Base-by-base conservation (phyloP, 2,113 vertebrate species). In the Phainopepla nitens region DNA sequence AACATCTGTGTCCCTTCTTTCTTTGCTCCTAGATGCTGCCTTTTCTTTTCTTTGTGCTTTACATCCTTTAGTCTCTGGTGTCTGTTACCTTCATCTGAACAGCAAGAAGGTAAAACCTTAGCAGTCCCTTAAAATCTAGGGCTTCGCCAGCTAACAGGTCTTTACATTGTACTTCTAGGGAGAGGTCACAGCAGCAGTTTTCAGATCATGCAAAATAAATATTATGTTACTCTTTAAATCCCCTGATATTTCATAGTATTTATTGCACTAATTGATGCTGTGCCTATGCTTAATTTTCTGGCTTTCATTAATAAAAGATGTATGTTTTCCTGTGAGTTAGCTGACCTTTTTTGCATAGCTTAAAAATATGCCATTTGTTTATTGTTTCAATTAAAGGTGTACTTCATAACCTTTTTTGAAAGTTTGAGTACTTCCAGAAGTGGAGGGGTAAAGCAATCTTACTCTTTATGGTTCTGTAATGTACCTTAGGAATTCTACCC, bases 41-140 rank as follows among this genome's bases (percentile, higher is more conserved):
- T 98, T 98, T 97, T 97, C 89, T 98, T 93, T 98, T 96, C 69
- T 97, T 93, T 97, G 88, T 95, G 80, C 94, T 98, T 98, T 97
- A 61, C 79, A 82, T 82, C 94, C 97, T 97, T 97, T 98, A 98
- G 88, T 93, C 82, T 97, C 82, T 98, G 96, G 45, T 97, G 82
- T 97, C 81, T 97, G 11, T 97, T 96, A 94, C 93, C 70, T 97
- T 96, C 96, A 91, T 79, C 97, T 95, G 91, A 77, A 35, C 86
- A 97, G 49, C 81, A 93, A 95, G 92, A 98, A 98, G 97, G 97
- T 98, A 98, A 98, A 97, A 97, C 28, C 8, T 90, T 42, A 92
- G 80, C 1, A 2, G 24, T 78, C 92, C 50, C 31, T 73, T 93
- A 60, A 4, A 5, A 72, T 41, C 41, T 23, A 81, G 69, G 54